These are phyloP conservation scores for Kryptolebias ocellatus DNA, from an alignment of 2,797 vertebrate species.

Conservation along the genomic window DNA sequence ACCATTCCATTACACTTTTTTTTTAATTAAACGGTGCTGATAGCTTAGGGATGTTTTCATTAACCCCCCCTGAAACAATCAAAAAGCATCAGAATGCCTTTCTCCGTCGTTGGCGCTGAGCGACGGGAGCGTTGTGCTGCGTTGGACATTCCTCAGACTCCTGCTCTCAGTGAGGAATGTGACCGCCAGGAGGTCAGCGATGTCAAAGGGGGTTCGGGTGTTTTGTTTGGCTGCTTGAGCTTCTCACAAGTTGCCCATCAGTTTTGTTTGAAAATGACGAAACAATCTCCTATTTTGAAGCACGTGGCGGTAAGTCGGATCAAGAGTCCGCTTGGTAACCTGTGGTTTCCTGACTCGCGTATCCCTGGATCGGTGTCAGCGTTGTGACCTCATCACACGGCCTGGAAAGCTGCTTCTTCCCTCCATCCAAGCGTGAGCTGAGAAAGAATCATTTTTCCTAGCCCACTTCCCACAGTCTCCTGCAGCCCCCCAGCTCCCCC, in stretches of 20 bases:
- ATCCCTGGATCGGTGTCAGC: slow-evolving; percentile 11
- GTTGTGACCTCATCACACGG: slow-evolving; percentile 28
- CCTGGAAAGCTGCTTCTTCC: slow-evolving; percentile 16
- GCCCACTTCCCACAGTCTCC: slow-evolving; percentile 18
- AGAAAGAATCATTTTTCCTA: slow-evolving; percentile 39
- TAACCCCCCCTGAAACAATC: no score
- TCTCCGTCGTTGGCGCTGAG: slow-evolving; percentile 38
- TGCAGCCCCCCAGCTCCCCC: slow-evolving; percentile 1
- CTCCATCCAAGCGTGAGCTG: slow-evolving; percentile 37
- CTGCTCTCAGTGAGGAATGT: slow-evolving; percentile 61
- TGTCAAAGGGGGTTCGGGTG: slow-evolving; percentile 21
- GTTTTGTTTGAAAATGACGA: neutral
- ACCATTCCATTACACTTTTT: no score
- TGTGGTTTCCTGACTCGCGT: slow-evolving; percentile 25
- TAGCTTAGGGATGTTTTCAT: no score
- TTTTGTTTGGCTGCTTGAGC: slow-evolving; percentile 18
- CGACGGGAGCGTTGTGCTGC: slow-evolving; percentile 59
- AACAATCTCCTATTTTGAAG: neutral
- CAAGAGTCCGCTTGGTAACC: slow-evolving; percentile 8
- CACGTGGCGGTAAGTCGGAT: neutral
- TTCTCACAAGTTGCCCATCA: slow-evolving; percentile 3
- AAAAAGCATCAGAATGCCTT: neutral
- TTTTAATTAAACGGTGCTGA: no score
- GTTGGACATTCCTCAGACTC: slow-evolving; percentile 66
- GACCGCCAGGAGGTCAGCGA: slow-evolving; percentile 49